These are phyloP conservation scores for Amphipoea oculea DNA, from an alignment of 2,888 invertebrate genomes.

Conservation along the genomic window DNA sequence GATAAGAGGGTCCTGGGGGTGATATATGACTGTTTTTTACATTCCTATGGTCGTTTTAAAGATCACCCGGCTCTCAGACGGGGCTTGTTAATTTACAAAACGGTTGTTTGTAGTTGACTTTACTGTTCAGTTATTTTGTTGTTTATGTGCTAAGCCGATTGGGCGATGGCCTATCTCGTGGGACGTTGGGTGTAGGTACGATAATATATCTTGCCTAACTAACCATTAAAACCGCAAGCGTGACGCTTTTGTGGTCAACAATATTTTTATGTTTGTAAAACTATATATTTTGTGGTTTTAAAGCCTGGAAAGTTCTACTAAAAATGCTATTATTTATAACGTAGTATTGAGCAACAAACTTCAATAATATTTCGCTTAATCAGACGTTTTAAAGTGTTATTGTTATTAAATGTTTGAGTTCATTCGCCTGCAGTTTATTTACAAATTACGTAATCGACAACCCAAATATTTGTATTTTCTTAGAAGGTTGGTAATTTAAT, in stretches of 20 bases:
- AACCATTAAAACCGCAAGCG: slow-evolving; percentile 27
- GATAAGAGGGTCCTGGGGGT: not conserved
- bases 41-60: not conserved
- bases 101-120: not conserved
- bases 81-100: not conserved
- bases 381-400: slow-evolving; percentile 3
- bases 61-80: not conserved
- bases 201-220: slow-evolving; percentile 29
- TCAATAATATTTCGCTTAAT: not conserved
- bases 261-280: slow-evolving; percentile 3
- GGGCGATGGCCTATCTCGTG: not conserved
- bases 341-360: not conserved
- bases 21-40: too few relatives aligned
- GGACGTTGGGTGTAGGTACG: not conserved
- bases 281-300: not conserved
- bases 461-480: not conserved
- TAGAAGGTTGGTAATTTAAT: not conserved
- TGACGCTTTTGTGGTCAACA: not conserved
- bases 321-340: not conserved
- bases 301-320: slow-evolving; percentile 12
- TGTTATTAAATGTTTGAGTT: slow-evolving; percentile 11
- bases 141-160: not conserved
- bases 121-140: not conserved
- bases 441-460: not conserved
- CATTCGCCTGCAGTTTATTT: not conserved